Conservation (phyloP, 2,113 vertebrate genomes). For the Strigops habroptila region DNA sequence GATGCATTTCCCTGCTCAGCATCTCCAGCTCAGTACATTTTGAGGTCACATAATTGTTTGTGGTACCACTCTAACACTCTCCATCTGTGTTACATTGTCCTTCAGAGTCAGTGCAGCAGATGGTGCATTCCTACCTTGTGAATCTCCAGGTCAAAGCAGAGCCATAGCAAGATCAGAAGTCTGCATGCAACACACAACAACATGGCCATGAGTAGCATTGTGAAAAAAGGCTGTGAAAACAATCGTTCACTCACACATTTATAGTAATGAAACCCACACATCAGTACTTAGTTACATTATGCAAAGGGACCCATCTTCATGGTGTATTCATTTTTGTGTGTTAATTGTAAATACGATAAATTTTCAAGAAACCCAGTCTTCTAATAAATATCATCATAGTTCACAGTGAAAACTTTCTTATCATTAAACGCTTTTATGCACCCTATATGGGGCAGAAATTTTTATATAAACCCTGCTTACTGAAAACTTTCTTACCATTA, state of each 20-base stretch:
- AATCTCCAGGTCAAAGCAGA: neutral
- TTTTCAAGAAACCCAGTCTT: neutral
- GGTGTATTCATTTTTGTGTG: neutral
- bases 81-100: neutral
- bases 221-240: neutral
- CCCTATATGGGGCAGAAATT: fast-evolving
- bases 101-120: neutral
- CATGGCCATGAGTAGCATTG: neutral
- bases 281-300: neutral
- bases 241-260: neutral
- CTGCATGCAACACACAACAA: neutral
- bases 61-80: neutral
- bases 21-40: neutral
- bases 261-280: neutral
- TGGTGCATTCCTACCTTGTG: neutral
- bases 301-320: neutral
- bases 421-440: neutral
- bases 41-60: neutral
- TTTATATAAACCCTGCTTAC: neutral
- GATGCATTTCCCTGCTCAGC: neutral
- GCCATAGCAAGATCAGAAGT: neutral
- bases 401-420: neutral
- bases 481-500: neutral
- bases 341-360: neutral
- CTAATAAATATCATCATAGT: neutral